Conservation (phyloP, 2,888 invertebrate species). For the Xanthostigma xanthostigma region DNA sequence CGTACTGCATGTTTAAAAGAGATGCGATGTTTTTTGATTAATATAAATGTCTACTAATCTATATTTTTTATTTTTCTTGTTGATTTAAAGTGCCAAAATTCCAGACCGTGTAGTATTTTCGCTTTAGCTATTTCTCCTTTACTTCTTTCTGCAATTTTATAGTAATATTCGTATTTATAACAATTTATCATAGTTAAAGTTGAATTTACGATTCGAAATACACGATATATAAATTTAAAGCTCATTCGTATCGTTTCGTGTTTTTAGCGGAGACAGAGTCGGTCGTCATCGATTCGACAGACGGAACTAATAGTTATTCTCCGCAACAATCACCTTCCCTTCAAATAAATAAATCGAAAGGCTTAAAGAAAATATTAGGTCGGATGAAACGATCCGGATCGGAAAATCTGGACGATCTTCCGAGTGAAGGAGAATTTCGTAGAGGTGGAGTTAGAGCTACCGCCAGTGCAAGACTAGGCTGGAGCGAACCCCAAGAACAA, state of each 20-base stretch:
- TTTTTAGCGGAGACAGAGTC: conserved; percentile 47
- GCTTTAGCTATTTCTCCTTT: no score
- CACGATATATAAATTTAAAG: not conserved
- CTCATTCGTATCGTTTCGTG: conserved; percentile 4
- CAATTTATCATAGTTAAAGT: no score
- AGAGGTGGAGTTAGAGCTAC: conserved; percentile 59
- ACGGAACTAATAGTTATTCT: conserved; percentile 22
- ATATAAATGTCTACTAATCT: no score
- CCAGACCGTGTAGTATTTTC: no score
- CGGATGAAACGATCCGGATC: conserved; percentile 54
- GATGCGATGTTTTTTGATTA: no score
- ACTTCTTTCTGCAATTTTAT: no score
- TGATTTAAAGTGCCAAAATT: no score
- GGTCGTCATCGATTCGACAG: conserved; percentile 29
- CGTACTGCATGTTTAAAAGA: no score
- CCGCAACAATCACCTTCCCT: conserved; percentile 32
- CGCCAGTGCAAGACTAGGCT: conserved; percentile 54
- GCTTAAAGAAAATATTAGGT: conserved; percentile 52
- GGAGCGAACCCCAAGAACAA: conserved; percentile 29
- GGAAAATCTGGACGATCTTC: conserved; percentile 49
- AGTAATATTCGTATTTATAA: no score
- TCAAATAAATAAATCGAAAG: conserved; percentile 36
- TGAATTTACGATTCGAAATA: no score
- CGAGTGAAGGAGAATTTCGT: conserved; percentile 44
- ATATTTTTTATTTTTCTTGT: no score